These are phyloP conservation scores for Taphrorychus bicolor DNA, from an alignment of 2,888 invertebrate genomes.

Conservation along the genomic window DNA sequence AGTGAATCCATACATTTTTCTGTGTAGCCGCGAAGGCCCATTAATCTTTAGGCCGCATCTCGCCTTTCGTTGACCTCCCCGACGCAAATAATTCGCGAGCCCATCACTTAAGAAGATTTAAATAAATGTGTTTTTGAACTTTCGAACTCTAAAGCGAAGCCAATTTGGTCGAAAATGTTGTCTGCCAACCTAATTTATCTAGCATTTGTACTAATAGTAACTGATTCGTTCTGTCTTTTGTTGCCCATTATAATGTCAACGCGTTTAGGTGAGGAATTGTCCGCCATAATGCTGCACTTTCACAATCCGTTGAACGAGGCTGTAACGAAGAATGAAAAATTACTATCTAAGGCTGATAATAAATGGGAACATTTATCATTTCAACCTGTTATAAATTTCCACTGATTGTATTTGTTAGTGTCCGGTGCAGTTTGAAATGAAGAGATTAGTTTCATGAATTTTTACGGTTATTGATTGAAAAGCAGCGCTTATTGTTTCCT, in stretches of 20 bases:
- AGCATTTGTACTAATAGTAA: slow-evolving; percentile 27
- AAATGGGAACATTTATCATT: slow-evolving; percentile 26
- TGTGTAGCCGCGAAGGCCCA: too few relatives aligned
- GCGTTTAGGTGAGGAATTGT: not conserved
- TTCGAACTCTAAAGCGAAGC: not conserved
- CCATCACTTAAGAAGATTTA: not conserved
- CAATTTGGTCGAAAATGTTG: not conserved
- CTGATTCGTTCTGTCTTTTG: slow-evolving; percentile 31
- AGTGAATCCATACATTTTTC: too few relatives aligned
- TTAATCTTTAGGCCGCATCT: too few relatives aligned
- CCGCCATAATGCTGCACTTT: not conserved
- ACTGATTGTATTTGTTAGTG: slow-evolving; percentile 24
- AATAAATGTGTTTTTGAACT: not conserved
- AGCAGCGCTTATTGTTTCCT: not conserved
- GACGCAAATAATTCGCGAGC: too few relatives aligned
- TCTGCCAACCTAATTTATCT: slow-evolving; percentile 34
- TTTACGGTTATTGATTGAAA: too few relatives aligned
- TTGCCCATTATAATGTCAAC: not conserved
- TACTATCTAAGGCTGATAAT: slow-evolving; percentile 16
- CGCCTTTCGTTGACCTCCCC: too few relatives aligned
- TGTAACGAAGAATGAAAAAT: slow-evolving; percentile 13
- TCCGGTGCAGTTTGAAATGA: too few relatives aligned
- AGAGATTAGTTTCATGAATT: too few relatives aligned
- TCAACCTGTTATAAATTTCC: slow-evolving; percentile 21
- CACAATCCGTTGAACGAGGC: not conserved